Evolutionary conservation across 2,113 vertebrate genomes (phyloP).

Genomic region (human (Homo sapiens)): GRCh38 chr17:22166501-22167000

Average conservation of each 20-base stretch:
- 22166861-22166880: too few relatives aligned
- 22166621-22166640: not conserved
- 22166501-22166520: not conserved
- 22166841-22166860: too few relatives aligned
- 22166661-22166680: not conserved
- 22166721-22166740: not conserved
- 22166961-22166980: too few relatives aligned
- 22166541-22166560: not conserved
- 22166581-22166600: not conserved
- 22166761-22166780: not conserved
- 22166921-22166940: too few relatives aligned
- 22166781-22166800: not conserved
- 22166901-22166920: too few relatives aligned
- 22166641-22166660: too few relatives aligned
- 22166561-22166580: too few relatives aligned
- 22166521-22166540: not conserved
- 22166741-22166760: not conserved
- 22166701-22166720: not conserved
- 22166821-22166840: too few relatives aligned
- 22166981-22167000: not conserved
- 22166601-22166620: not conserved
- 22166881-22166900: too few relatives aligned
- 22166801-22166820: not conserved
- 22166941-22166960: too few relatives aligned
- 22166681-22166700: not conserved